Evolutionary conservation across 2,888 invertebrate genomes (phyloP).

Genomic region (Hyposoter dolosus): DNA sequence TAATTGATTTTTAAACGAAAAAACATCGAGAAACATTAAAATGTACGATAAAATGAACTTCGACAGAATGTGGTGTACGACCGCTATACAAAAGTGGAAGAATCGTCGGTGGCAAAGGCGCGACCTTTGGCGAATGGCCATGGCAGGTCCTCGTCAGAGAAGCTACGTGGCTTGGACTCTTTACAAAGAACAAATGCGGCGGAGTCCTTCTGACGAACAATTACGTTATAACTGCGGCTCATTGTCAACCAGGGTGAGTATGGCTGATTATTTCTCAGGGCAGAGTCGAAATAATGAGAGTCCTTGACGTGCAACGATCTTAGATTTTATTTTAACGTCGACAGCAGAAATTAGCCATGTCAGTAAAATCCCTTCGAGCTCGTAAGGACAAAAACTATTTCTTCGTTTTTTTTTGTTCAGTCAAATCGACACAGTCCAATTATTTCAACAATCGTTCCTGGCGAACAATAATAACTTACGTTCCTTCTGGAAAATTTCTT

Average conservation of each 20-base stretch:
- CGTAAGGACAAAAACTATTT: not conserved
- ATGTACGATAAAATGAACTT: not conserved
- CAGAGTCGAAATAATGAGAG: not conserved
- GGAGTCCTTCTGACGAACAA: conserved; percentile 95
- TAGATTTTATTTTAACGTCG: not conserved
- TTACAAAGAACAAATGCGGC: conserved; percentile 98
- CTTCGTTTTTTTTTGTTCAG: not conserved
- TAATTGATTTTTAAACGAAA: not conserved
- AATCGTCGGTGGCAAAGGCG: conserved; percentile 95
- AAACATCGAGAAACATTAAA: not conserved
- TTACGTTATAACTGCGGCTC: conserved; percentile 96
- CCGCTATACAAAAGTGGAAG: conserved; percentile 92
- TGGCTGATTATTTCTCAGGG: not conserved
- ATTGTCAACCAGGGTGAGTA: conserved; percentile 95
- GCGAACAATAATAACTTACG: not conserved
- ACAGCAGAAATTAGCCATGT: not conserved
- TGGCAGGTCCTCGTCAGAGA: conserved; percentile 97
- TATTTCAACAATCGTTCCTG: not conserved
- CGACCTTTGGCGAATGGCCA: conserved; percentile 95
- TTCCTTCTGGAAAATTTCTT: not conserved
- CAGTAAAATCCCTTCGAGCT: not conserved
- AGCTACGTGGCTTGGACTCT: conserved; percentile 96
- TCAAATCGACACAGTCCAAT: not conserved
- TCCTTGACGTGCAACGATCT: not conserved
- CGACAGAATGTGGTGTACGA: conserved; percentile 93